Percentiles rank a stretch among this genome's conserved stretches.
phyloP scores from a whole-genome alignment of 2,797 vertebrate genomes.

The Buphagus erythrorhynchus region DNA sequence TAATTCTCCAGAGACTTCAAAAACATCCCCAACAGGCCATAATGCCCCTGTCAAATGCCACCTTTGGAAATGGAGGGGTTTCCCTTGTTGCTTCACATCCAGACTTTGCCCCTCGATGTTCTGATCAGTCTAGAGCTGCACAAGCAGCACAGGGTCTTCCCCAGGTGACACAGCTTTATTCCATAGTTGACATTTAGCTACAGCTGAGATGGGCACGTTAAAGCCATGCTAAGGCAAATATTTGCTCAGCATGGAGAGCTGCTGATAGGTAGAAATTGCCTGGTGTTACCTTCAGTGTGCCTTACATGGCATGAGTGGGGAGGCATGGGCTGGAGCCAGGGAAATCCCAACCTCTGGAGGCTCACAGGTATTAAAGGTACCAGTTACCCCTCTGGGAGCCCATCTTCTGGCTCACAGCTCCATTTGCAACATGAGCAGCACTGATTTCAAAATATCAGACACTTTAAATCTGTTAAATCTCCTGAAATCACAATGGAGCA shows the following conservation, averaged over 20 bases:
- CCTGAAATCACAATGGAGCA: neutral
- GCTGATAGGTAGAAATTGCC: neutral
- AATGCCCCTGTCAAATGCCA: neutral
- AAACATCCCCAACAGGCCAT: neutral
- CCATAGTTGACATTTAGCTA: neutral
- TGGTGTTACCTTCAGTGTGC: neutral
- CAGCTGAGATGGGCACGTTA: neutral
- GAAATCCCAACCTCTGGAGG: neutral
- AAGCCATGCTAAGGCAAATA: neutral
- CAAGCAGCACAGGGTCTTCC: neutral
- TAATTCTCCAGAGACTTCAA: neutral
- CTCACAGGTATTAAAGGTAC: neutral
- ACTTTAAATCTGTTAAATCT: neutral
- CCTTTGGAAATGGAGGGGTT: neutral
- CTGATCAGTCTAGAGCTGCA: neutral
- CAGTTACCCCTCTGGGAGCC: neutral
- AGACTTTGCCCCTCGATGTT: fast-evolving
- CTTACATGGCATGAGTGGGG: neutral
- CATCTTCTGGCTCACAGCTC: neutral
- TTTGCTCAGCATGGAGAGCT: neutral
- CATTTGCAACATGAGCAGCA: neutral
- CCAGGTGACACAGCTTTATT: neutral
- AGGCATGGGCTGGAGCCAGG: neutral
- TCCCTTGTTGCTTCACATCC: fast-evolving
- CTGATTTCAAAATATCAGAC: neutral